Conservation (phyloP, 1,140 invertebrate genomes). For the Coboldia fuscipes region DNA sequence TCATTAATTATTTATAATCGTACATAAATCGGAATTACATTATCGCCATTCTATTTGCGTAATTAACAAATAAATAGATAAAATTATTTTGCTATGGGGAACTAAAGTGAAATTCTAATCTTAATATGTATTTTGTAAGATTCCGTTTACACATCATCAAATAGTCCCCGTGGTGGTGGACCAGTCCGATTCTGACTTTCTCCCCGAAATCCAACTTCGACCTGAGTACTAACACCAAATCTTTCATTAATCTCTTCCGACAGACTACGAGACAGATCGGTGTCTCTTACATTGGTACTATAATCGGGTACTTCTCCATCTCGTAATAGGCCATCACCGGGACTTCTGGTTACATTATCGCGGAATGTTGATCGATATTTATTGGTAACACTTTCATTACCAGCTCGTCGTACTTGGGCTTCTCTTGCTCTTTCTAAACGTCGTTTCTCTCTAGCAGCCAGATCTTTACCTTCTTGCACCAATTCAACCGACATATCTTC, state of each 20-base stretch:
- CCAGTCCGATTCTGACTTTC: conserved; percentile 27
- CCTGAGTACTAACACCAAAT: conserved; percentile 32
- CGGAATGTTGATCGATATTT: not conserved
- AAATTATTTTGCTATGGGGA: no score
- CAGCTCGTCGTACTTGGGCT: conserved; percentile 42
- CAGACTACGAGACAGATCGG: conserved; percentile 16
- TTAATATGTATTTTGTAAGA: no score
- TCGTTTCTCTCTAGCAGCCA: conserved; percentile 72
- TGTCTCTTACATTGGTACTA: conserved; percentile 10
- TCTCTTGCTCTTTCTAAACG: conserved; percentile 61
- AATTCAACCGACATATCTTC: conserved; percentile 84
- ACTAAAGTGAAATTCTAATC: no score
- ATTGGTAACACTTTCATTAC: conserved; percentile 1
- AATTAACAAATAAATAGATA: no score
- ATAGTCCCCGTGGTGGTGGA: conserved; percentile 52
- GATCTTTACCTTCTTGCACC: conserved; percentile 78
- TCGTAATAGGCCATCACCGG: conserved; percentile 17
- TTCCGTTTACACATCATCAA: conserved; percentile 72
- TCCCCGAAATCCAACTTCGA: conserved; percentile 18
- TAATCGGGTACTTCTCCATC: conserved; percentile 16
- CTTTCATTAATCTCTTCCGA: conserved; percentile 34
- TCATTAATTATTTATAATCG: no score
- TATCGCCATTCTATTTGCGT: no score
- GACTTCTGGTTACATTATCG: conserved; percentile 25
- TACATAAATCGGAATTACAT: no score